Evolutionary conservation across 2,113 vertebrate species (phyloP).

Genomic region (Narcine bancroftii): DNA sequence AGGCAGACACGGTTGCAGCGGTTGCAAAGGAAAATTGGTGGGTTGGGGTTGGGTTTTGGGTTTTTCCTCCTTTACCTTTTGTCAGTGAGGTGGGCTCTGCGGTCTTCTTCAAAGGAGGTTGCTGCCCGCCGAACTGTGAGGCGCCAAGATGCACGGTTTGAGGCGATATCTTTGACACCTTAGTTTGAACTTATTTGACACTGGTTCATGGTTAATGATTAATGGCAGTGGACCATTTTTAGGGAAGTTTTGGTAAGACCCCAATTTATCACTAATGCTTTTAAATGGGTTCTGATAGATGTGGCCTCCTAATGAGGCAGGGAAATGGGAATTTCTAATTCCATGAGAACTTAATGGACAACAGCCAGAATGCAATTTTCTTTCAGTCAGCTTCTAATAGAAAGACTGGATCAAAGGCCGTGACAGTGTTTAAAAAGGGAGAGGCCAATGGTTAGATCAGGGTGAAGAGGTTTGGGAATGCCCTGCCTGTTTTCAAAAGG

Average conservation of each 20-base stretch:
- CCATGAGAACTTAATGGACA: not conserved
- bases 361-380: not conserved
- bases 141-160: too few species aligned
- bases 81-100: too few species aligned
- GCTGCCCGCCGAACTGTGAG: too few species aligned
- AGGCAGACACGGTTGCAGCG: too few species aligned
- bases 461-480: not conserved
- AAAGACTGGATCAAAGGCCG: not conserved
- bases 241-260: not conserved
- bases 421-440: not conserved
- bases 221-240: not conserved
- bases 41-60: too few species aligned
- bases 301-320: conserved; percentile 14
- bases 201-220: conserved; percentile 19
- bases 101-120: too few species aligned
- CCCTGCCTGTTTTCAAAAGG: not conserved
- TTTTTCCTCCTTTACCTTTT: too few species aligned
- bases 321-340: not conserved
- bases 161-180: not conserved
- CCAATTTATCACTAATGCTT: conserved; percentile 18
- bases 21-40: too few species aligned
- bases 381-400: not conserved
- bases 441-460: not conserved
- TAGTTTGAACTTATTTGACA: conserved; percentile 5
- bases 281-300: conserved; percentile 31